phyloP scores from a whole-genome alignment of 2,797 vertebrate species.

The Anguilla anguilla region DNA sequence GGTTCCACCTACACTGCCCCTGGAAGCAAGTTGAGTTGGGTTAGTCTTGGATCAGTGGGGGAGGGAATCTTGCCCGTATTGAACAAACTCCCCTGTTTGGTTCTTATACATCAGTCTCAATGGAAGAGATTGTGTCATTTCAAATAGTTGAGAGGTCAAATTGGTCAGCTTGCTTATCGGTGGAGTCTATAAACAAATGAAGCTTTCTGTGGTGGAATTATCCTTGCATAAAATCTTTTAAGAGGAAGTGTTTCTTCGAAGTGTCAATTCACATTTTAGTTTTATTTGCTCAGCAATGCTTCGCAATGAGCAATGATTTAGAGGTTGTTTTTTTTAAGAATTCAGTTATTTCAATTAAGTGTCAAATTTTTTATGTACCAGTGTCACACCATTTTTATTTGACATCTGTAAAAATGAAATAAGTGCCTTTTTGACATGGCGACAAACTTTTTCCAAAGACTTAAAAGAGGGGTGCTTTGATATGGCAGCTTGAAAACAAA shows the following conservation, averaged over 20 bases:
- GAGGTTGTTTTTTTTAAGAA: not conserved
- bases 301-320: not conserved
- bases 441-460: not conserved
- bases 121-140: conserved; percentile 73
- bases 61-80: not conserved
- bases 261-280: not conserved
- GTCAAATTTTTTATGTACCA: not conserved
- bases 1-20: not conserved
- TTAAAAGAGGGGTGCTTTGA: not conserved
- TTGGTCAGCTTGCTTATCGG: not conserved
- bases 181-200: not conserved
- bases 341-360: not conserved
- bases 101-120: conserved; percentile 71
- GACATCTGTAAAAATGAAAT: not conserved
- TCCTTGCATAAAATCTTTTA: not conserved
- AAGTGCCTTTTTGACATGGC: not conserved
- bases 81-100: not conserved
- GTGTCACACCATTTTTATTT: conserved; percentile 15
- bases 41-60: not conserved
- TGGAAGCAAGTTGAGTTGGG: not conserved
- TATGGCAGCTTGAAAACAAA: conserved; percentile 8
- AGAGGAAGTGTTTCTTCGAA: not conserved
- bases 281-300: not conserved
- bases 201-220: not conserved
- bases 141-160: conserved; percentile 75